Percentiles rank a stretch among this genome's conserved stretches.
Evolutionary conservation across 2,113 vertebrate genomes (phyloP).

Genomic region (Echinops telfairi): DNA sequence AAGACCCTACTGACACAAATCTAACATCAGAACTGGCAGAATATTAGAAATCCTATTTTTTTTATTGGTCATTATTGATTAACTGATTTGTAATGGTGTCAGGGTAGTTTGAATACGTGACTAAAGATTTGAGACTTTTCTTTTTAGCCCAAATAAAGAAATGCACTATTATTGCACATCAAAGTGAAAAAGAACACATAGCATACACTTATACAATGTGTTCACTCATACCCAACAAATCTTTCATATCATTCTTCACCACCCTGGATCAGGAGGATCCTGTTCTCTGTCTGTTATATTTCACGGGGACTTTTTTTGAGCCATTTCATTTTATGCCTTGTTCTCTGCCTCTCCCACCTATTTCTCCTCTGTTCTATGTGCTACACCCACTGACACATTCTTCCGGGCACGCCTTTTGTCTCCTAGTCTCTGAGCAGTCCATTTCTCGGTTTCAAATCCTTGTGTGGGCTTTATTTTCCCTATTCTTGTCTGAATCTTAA

Average conservation of each 20-base stretch:
- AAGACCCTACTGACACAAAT: neutral
- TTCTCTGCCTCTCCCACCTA: neutral
- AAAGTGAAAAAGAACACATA: neutral
- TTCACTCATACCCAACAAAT: neutral
- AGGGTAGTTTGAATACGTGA: neutral
- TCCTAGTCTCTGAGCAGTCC: neutral
- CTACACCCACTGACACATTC: neutral
- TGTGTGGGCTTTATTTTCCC: neutral
- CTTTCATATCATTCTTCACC: rapidly evolving
- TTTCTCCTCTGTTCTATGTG: neutral
- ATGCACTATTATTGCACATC: neutral
- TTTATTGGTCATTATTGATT: neutral
- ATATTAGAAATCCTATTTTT: neutral
- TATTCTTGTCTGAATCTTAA: constrained; percentile 1
- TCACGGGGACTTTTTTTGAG: neutral
- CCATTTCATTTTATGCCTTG: neutral
- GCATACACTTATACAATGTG: neutral
- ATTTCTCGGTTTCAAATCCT: neutral
- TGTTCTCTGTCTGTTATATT: neutral
- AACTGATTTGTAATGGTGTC: neutral
- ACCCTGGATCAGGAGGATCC: neutral
- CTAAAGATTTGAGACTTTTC: neutral
- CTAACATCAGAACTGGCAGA: neutral
- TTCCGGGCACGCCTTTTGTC: neutral
- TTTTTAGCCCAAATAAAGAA: neutral